Percentiles rank a stretch among this genome's conserved stretches.
These are phyloP conservation scores for Chelonia mydas DNA, from an alignment of 2,797 vertebrate genomes.

Conservation along the genomic window DNA sequence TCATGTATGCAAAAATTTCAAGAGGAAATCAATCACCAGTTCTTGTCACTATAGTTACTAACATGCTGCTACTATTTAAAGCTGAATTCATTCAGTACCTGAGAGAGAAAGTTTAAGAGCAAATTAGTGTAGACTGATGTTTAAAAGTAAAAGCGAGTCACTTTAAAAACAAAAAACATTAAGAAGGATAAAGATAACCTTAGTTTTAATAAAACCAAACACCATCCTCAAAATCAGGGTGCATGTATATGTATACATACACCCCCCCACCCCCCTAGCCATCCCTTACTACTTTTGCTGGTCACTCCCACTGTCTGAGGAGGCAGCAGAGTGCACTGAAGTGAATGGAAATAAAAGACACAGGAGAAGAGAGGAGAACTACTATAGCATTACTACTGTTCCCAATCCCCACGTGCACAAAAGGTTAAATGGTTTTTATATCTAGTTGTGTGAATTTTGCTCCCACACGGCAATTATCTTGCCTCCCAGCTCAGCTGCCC, in stretches of 20 bases:
- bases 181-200: not conserved
- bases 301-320: constrained; percentile 1
- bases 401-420: not conserved
- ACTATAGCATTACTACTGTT: not conserved
- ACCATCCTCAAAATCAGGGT: not conserved
- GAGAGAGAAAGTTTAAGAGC: not conserved
- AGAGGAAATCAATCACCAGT: not conserved
- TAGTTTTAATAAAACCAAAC: not conserved
- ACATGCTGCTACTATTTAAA: not conserved
- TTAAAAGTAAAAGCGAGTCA: not conserved
- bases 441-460: not conserved
- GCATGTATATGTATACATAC: constrained; percentile 9
- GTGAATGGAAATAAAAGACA: not conserved
- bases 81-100: not conserved
- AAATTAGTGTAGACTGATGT: not conserved
- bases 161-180: not conserved
- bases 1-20: not conserved
- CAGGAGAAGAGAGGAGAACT: not conserved
- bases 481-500: not conserved
- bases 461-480: not conserved
- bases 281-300: constrained; percentile 20
- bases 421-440: not conserved
- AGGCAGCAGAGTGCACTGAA: constrained; percentile 41
- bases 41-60: not conserved
- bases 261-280: too few species aligned